Evolutionary conservation across 1,140 invertebrate genomes (phyloP), one percentile per base, ranked within the genome.

Genomic region (Hermetia illucens): DNA sequence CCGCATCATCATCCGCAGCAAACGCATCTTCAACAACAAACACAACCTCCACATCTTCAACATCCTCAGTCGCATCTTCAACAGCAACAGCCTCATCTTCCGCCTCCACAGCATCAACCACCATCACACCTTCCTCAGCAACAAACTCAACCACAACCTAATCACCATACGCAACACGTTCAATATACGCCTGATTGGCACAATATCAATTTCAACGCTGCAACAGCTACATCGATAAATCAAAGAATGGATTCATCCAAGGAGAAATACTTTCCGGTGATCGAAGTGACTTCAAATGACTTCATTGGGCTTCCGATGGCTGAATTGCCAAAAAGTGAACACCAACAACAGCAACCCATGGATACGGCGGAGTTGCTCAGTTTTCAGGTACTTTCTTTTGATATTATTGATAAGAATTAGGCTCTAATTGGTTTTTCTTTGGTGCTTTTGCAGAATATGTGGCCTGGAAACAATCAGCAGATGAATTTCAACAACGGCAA

Each of bases 281-380:
- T 35, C 5, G 16, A 35, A n/a, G 34, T 35, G 5, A 55, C 58
- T 36, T 54, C 55, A 22, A 36, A 53, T 22, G 55, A 58, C 36
- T 58, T 58, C 42, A 41, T 58, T 34, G 53, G 53, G 42, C 55
- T 58, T 53, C 55, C 55, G 46, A 51, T 58, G 51, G 51, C n/a
- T 24, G 19, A 5, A 10, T 16, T 25, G 27, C 46, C 35, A 37
- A 18, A 20, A 8, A 39, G 20, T 21, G 33, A 39, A 21, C 33
- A 19, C 8, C 16, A 19, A 3, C 20, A 35, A 13, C 38, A 40
- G 18, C 40, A 39, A 13, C 37, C 35, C 16, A 36, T 39, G 24
- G 12, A 30, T 19, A 9, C 36, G n/a, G 2, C 34, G 10, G 55
- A 58, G 33, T 30, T 58, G 34, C 43, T 58, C 31, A 53, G 46